A percentile compares a stretch with the other conserved stretches of the same genome.
phyloP scores from a whole-genome alignment of 2,888 invertebrate species.

The Koerneria pararmatus region DNA sequence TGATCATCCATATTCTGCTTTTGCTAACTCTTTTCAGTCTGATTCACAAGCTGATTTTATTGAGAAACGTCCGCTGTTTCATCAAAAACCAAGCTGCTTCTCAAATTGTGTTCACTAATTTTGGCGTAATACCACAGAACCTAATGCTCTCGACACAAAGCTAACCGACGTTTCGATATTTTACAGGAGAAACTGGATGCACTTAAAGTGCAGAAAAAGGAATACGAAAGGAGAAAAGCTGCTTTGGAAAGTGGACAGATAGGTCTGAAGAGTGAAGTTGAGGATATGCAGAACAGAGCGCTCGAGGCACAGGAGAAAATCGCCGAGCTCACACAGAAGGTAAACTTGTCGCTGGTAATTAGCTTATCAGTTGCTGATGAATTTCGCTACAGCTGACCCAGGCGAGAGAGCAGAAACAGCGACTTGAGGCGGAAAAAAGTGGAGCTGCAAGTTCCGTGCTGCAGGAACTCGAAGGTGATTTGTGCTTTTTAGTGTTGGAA shows the following conservation, averaged over 20 bases:
- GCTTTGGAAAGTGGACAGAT: conserved; percentile 9
- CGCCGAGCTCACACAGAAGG: not conserved
- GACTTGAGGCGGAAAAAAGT: conserved; percentile 16
- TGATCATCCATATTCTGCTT: not conserved
- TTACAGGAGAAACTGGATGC: conserved; percentile 14
- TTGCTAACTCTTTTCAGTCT: not conserved
- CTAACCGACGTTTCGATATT: not conserved
- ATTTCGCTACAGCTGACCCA: conserved; percentile 3
- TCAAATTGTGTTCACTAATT: too few relatives aligned
- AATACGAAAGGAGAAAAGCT: conserved; percentile 21
- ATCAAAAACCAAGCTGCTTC: too few relatives aligned
- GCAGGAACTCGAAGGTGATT: conserved; percentile 8
- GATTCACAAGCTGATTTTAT: not conserved
- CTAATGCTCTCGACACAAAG: too few relatives aligned
- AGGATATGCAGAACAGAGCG: conserved; percentile 17
- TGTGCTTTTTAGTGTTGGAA: too few relatives aligned
- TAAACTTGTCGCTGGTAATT: not conserved
- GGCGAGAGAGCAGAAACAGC: conserved; percentile 4
- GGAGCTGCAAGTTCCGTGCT: conserved; percentile 16
- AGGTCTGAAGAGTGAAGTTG: conserved; percentile 3
- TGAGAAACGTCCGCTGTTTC: too few relatives aligned
- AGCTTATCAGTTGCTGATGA: not conserved
- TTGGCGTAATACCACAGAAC: too few relatives aligned
- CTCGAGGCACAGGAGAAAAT: conserved; percentile 17
- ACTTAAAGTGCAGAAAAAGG: conserved; percentile 15